Evolutionary conservation across 2,113 vertebrate genomes (phyloP).

Genomic region (cat (Felis catus)): F.catus_Fca126_mat1.0 CM031411.1:55662001-55662500

Average conservation of each 20-base stretch:
- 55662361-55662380: not conserved
- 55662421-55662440: not conserved
- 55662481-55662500: not conserved
- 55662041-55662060: not conserved
- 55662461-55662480: conserved; percentile 16
- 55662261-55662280: not conserved
- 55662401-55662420: not conserved
- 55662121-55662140: conserved; percentile 22
- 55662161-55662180: not conserved
- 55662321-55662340: not conserved
- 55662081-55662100: conserved; percentile 11
- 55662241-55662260: not conserved
- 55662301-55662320: not conserved
- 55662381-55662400: not conserved
- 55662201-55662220: not conserved
- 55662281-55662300: not conserved
- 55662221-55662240: not conserved
- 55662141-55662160: not conserved
- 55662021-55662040: not conserved
- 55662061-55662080: not conserved
- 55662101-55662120: not conserved
- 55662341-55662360: not conserved
- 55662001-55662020: conserved; percentile 1
- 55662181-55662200: not conserved
- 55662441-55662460: not conserved